A percentile compares a stretch with the other conserved stretches of the same genome.
phyloP scores from a whole-genome alignment of 1,140 invertebrate genomes.

The Rhagoletis zephyria region DNA sequence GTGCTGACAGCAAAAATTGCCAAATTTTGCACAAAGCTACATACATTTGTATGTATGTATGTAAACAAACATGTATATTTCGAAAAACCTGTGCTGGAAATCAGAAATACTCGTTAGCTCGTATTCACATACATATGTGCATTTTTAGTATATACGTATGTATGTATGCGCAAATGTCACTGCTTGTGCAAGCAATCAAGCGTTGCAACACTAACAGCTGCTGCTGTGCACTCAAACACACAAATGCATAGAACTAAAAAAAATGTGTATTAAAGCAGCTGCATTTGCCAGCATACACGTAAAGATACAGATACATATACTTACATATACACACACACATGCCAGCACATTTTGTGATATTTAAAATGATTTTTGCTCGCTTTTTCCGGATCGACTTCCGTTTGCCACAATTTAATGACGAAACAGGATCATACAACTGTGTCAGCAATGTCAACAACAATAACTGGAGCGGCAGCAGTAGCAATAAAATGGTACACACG shows the following conservation, averaged over 20 bases:
- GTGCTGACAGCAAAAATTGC: slow-evolving; percentile 15
- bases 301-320: too few relatives aligned
- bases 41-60: neutral
- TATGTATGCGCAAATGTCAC: neutral
- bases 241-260: neutral
- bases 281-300: too few relatives aligned
- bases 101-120: neutral
- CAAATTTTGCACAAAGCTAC: neutral
- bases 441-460: slow-evolving; percentile 24
- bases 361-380: slow-evolving; percentile 44
- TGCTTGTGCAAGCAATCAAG: slow-evolving; percentile 29
- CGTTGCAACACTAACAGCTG: slow-evolving; percentile 22
- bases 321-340: neutral
- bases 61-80: neutral
- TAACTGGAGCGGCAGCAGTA: neutral
- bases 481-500: neutral
- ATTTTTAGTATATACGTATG: neutral
- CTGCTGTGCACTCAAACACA: neutral
- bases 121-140: neutral
- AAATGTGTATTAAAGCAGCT: neutral
- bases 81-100: neutral
- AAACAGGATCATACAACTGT: slow-evolving; percentile 51
- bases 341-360: neutral
- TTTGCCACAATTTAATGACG: slow-evolving; percentile 49
- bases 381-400: slow-evolving; percentile 37